phyloP scores from a whole-genome alignment of 2,888 invertebrate genomes.

The Ischnura elegans region DNA sequence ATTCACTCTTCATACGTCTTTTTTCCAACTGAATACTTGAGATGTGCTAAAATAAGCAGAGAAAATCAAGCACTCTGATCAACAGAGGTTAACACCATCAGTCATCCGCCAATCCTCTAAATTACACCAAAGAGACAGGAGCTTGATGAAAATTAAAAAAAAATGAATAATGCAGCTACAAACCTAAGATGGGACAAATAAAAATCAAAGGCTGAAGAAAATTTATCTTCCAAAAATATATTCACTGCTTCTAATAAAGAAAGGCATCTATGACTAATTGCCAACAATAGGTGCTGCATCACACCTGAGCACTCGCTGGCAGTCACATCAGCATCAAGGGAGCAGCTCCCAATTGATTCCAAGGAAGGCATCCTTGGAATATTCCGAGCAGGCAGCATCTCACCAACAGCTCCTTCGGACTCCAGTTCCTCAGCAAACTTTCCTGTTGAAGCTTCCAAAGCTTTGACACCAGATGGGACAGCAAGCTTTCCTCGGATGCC shows the following conservation, averaged over 20 bases:
- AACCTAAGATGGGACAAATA: not conserved
- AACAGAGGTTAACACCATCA: not conserved
- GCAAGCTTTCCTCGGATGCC: conserved; percentile 67
- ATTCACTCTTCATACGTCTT: not conserved
- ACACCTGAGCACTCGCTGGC: conserved; percentile 72
- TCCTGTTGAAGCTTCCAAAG: not conserved
- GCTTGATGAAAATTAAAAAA: too few relatives aligned
- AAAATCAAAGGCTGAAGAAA: not conserved
- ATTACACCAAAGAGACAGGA: not conserved
- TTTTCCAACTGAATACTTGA: not conserved
- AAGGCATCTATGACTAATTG: conserved; percentile 61
- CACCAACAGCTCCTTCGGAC: conserved; percentile 19
- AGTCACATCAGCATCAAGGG: conserved; percentile 88
- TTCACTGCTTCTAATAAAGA: conserved; percentile 51
- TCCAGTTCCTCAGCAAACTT: conserved; percentile 23
- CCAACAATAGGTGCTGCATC: conserved; percentile 22
- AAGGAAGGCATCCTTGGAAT: conserved; percentile 78
- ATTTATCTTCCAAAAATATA: not conserved
- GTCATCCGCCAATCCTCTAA: not conserved
- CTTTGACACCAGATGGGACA: conserved; percentile 69
- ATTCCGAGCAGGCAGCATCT: conserved; percentile 54
- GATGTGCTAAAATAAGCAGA: not conserved
- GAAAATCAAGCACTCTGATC: not conserved
- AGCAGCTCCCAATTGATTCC: conserved; percentile 93
- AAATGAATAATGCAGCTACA: not conserved